Conservation (phyloP, 2,113 vertebrate genomes). For the Dicrurus megarhynchus region DNA sequence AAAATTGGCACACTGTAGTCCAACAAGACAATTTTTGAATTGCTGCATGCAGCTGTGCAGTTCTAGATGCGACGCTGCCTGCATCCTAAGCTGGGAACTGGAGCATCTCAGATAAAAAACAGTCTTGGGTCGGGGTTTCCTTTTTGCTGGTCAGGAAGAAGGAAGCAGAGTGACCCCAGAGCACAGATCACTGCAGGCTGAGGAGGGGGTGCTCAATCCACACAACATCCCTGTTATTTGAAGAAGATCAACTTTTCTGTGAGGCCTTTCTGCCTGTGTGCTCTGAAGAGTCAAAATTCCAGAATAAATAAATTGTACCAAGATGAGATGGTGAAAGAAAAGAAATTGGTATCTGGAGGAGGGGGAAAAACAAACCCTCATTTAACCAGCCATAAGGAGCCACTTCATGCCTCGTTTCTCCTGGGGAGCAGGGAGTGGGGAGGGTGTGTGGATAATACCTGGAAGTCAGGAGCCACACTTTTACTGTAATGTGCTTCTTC, state of each 20-base stretch:
- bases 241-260: background rate
- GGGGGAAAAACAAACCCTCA: background rate
- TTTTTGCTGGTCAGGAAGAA: background rate
- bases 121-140: background rate
- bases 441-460: background rate
- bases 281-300: background rate
- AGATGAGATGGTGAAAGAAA: background rate
- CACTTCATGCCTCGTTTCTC: background rate
- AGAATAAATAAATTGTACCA: background rate
- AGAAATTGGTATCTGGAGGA: background rate
- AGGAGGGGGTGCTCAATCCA: background rate
- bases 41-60: constrained; percentile 66
- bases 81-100: constrained; percentile 10
- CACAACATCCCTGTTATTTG: fast-evolving
- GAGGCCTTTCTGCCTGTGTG: background rate
- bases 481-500: background rate
- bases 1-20: constrained; percentile 73
- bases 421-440: background rate
- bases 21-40: constrained; percentile 76
- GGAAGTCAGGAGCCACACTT: background rate
- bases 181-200: background rate
- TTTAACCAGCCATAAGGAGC: background rate
- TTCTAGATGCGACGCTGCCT: background rate
- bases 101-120: background rate
- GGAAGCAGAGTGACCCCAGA: background rate